These are phyloP conservation scores for Oligia latruncula DNA, from an alignment of 2,888 invertebrate species.

Conservation along the genomic window DNA sequence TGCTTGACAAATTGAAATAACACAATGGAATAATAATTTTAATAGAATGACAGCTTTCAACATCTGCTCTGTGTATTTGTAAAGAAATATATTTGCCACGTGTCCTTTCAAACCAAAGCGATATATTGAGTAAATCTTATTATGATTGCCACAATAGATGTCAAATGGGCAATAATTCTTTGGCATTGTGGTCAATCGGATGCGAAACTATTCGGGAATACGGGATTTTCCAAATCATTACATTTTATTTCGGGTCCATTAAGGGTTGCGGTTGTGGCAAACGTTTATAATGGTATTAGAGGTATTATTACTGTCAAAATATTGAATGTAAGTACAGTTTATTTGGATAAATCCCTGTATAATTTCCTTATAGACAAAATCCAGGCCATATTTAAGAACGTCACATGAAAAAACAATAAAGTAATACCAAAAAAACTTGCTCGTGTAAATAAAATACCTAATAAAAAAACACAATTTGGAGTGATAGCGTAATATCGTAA, in stretches of 20 bases:
- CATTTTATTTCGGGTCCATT: constrained; percentile 62
- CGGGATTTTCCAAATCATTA: constrained; percentile 65
- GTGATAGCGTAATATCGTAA: constrained; percentile 56
- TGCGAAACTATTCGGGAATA: constrained; percentile 67
- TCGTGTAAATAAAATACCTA: constrained; percentile 40
- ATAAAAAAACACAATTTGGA: constrained; percentile 44
- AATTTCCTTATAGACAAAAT: constrained; percentile 10
- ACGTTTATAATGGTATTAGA: constrained; percentile 52
- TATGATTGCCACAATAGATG: constrained; percentile 82
- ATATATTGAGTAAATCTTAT: constrained; percentile 81
- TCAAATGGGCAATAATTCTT: constrained; percentile 81
- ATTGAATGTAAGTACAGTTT: constrained; percentile 55
- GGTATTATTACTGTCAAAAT: constrained; percentile 60
- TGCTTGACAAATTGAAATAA: constrained; percentile 76
- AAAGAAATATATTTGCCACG: constrained; percentile 81
- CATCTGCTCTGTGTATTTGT: constrained; percentile 78
- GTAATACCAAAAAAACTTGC: constrained; percentile 32
- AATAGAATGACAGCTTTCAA: constrained; percentile 73
- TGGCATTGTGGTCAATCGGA: constrained; percentile 77
- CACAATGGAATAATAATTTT: constrained; percentile 72
- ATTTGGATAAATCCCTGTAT: constrained; percentile 17
- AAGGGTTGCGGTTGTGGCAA: constrained; percentile 24
- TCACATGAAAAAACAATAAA: constrained; percentile 15
- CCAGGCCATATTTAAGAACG: not conserved
- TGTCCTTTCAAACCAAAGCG: constrained; percentile 77